Conservation (phyloP, 2,888 invertebrate genomes). For the Xanthorhoe spadicearia region DNA sequence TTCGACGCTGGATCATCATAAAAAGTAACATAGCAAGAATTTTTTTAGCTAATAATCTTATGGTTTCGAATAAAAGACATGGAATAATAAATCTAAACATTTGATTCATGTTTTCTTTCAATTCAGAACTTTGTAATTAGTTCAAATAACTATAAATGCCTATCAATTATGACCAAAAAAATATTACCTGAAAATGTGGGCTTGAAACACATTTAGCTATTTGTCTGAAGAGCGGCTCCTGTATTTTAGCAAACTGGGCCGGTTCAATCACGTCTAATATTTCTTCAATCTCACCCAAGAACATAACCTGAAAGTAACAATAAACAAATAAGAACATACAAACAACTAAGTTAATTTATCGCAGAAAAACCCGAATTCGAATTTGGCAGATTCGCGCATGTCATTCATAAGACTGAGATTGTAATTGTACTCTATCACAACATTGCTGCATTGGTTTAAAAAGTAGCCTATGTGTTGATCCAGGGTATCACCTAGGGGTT, state of each 20-base stretch:
- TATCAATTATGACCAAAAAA: background rate
- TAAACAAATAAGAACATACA: constrained; percentile 8
- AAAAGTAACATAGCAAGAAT: too few relatives aligned
- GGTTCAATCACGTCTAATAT: constrained; percentile 99
- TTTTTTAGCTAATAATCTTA: too few relatives aligned
- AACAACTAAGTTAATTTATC: background rate
- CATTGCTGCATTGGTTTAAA: too few relatives aligned
- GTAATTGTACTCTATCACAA: too few relatives aligned
- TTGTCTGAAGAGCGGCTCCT: constrained; percentile 98
- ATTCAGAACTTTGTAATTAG: too few relatives aligned
- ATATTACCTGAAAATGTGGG: constrained; percentile 98
- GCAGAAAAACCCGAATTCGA: too few relatives aligned
- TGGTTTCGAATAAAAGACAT: background rate
- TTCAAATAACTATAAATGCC: too few relatives aligned
- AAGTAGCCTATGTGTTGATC: too few relatives aligned
- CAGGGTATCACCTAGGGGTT: too few relatives aligned
- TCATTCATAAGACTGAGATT: too few relatives aligned
- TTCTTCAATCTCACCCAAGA: constrained; percentile 99
- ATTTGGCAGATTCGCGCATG: too few relatives aligned
- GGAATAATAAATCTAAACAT: background rate
- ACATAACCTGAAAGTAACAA: constrained; percentile 93
- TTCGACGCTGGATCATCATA: too few relatives aligned
- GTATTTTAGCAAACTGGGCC: constrained; percentile 99
- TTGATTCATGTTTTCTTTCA: background rate
- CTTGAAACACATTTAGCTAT: constrained; percentile 99